Evolutionary conservation across 1,140 invertebrate species (phyloP).

Genomic region (Ostrea denselamellosa): DNA sequence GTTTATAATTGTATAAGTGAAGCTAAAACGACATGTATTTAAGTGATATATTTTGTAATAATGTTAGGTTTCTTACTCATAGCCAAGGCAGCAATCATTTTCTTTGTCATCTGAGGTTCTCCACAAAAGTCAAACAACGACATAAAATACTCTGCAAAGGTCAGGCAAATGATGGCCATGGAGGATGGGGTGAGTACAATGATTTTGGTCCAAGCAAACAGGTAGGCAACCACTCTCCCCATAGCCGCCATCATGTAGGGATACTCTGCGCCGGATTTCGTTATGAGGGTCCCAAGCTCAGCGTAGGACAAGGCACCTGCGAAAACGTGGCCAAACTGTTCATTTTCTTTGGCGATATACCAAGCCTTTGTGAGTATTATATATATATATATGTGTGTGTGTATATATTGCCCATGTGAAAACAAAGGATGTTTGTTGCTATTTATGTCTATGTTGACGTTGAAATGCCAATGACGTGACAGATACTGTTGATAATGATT

Average conservation of each 20-base stretch:
- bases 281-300: conserved; percentile 88
- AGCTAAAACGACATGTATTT: no score
- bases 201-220: conserved; percentile 88
- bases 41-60: no score
- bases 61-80: conserved; percentile 60
- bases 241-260: conserved; percentile 71
- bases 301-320: conserved; percentile 90
- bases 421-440: no score
- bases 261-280: conserved; percentile 74
- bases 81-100: conserved; percentile 63
- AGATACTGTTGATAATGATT: no score
- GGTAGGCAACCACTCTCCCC: conserved; percentile 87
- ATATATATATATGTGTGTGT: no score
- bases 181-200: conserved; percentile 83
- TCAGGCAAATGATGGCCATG: conserved; percentile 78
- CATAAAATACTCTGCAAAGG: conserved; percentile 67
- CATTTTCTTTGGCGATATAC: no score
- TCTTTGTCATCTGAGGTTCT: conserved; percentile 60
- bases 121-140: conserved; percentile 68
- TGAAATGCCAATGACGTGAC: no score
- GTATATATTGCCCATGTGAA: no score
- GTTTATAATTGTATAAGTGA: no score
- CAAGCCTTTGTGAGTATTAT: no score
- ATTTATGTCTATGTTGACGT: no score
- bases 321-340: background rate